phyloP scores from a whole-genome alignment of 2,888 invertebrate species.

The Opisthograptis luteolata region DNA sequence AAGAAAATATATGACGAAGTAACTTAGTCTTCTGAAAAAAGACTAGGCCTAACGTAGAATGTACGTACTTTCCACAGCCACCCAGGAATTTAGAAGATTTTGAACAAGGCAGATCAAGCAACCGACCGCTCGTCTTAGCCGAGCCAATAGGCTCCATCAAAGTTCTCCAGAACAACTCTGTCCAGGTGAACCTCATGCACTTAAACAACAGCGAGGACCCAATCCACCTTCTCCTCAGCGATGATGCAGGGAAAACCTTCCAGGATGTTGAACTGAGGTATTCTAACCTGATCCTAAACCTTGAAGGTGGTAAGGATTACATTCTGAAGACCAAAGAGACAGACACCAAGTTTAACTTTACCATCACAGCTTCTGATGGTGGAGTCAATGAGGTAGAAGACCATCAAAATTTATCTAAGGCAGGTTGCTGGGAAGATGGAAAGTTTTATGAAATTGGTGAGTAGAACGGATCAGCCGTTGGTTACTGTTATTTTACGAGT shows the following conservation, averaged over 20 bases:
- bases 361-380: constrained; percentile 62
- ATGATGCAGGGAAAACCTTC: constrained; percentile 68
- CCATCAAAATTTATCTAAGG: constrained; percentile 46
- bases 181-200: constrained; percentile 75
- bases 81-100: constrained; percentile 48
- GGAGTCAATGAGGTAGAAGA: constrained; percentile 53
- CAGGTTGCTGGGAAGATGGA: constrained; percentile 69
- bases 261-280: constrained; percentile 69
- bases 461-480: constrained; percentile 30
- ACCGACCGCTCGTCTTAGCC: constrained; percentile 58
- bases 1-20: no score
- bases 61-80: constrained; percentile 40
- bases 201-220: constrained; percentile 66
- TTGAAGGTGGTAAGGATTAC: constrained; percentile 74
- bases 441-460: constrained; percentile 71
- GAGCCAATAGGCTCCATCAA: constrained; percentile 78
- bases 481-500: not conserved
- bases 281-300: constrained; percentile 69
- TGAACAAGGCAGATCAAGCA: constrained; percentile 44
- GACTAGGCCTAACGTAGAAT: no score
- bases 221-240: constrained; percentile 70
- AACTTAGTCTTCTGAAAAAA: no score
- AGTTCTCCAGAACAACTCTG: constrained; percentile 76
- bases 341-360: constrained; percentile 76
- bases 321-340: constrained; percentile 77